Conservation (phyloP, 2,797 vertebrate genomes). For the Clamator glandarius region DNA sequence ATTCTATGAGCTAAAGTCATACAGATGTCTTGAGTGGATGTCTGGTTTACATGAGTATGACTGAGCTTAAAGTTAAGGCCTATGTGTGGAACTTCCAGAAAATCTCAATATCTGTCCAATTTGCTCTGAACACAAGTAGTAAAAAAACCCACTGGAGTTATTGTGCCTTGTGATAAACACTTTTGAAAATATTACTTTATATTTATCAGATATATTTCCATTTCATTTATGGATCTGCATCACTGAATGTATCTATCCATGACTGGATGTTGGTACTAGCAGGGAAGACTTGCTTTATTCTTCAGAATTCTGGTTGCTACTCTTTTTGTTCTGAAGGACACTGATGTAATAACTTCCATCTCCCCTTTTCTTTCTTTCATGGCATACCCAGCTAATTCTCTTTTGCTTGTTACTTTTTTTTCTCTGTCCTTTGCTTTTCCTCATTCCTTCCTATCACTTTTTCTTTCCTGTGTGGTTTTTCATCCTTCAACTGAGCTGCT, state of each 20-base stretch:
- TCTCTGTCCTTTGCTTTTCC: not conserved
- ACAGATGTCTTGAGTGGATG: not conserved
- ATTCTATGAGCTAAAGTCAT: not conserved
- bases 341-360: not conserved
- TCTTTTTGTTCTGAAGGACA: not conserved
- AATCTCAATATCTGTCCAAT: fast-evolving
- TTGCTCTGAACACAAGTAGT: not conserved
- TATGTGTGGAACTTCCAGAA: not conserved
- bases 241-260: not conserved
- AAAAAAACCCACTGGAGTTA: not conserved
- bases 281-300: not conserved
- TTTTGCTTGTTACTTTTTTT: not conserved
- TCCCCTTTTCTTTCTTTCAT: not conserved
- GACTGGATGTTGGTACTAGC: not conserved
- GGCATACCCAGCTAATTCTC: not conserved
- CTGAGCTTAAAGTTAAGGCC: not conserved
- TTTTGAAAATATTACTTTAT: not conserved
- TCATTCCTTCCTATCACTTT: not conserved
- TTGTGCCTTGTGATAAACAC: not conserved
- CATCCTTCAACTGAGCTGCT: not conserved
- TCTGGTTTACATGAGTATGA: not conserved
- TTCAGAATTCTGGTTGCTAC: not conserved
- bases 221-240: not conserved
- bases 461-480: not conserved
- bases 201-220: not conserved